A percentile compares a stretch with the other conserved stretches of the same genome.
phyloP scores from a whole-genome alignment of 1,140 invertebrate species.

The Nomia melanderi region DNA sequence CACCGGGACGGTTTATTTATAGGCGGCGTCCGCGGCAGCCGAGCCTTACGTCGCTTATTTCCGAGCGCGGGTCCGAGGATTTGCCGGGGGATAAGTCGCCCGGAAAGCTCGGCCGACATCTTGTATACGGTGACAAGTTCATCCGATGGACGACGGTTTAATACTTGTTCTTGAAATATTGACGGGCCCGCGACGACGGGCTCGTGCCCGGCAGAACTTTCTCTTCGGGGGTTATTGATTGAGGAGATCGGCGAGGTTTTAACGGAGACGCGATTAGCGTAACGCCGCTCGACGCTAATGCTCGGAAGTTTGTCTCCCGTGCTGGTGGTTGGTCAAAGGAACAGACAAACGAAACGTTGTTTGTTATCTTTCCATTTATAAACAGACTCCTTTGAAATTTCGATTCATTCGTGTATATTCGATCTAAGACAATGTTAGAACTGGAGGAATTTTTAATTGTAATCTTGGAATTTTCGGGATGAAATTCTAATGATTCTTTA shows the following conservation, averaged over 20 bases:
- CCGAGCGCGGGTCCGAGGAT: slow-evolving; percentile 10
- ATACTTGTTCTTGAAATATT: not conserved
- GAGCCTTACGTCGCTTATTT: slow-evolving; percentile 3
- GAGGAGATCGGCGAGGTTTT: not conserved
- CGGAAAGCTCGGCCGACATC: not conserved
- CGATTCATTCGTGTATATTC: too few relatives aligned
- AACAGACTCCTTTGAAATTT: too few relatives aligned
- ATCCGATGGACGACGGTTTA: not conserved
- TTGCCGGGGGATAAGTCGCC: slow-evolving; percentile 1
- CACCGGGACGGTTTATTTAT: slow-evolving; percentile 30
- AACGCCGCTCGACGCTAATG: too few relatives aligned
- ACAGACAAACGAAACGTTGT: too few relatives aligned
- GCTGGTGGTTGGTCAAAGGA: too few relatives aligned
- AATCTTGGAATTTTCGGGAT: too few relatives aligned
- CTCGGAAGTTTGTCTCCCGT: too few relatives aligned
- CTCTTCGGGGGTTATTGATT: not conserved
- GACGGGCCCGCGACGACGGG: not conserved
- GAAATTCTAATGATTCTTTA: too few relatives aligned
- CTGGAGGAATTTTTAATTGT: too few relatives aligned
- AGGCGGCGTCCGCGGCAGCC: not conserved
- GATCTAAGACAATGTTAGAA: too few relatives aligned
- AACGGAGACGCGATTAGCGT: too few relatives aligned
- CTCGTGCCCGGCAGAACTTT: not conserved
- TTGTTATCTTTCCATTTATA: too few relatives aligned
- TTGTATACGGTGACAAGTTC: not conserved